Evolutionary conservation across 2,797 vertebrate species (phyloP), one percentile per base, ranked within the genome.

Genomic region (Mus caroli): DNA sequence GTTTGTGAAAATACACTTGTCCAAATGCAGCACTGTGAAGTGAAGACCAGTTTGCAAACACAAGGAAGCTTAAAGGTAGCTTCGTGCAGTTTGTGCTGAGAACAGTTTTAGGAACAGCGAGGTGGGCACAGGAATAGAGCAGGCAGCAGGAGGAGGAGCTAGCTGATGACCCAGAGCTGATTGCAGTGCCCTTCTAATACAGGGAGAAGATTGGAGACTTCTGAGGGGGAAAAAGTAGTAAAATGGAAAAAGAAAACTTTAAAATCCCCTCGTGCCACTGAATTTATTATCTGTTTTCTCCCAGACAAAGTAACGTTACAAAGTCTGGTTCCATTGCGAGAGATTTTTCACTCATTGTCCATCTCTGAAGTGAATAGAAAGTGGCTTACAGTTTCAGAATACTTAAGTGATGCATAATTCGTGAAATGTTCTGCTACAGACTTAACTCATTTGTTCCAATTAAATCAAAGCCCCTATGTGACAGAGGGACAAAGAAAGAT

Each of bases 221-320:
- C 75, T 85, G 43, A 46, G 54, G 43, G 31, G 40, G 58, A 92
- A 90, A 54, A 90, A 73, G 62, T 31, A 78, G 79, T 83, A 26
- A 58, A 52, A 80, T 82, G 31, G 64, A 82, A 95, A 88, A 90
- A 37, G 14, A 54, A 91, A 77, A 62, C 46, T 76, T 95, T 89
- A 52, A 58, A 97, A 85, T 73, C 37, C 69, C 50, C 9, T 90
- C 40, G 46, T 20, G 84, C 64, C 64, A 91, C 20, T 88, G 43
- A 84, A 54, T 94, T 73, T 67, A 92, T 19, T n/a, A 34, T 88
- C 69, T 90, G 37, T 94, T 77, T 87, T 75, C 88, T 96, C 71
- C 67, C 50, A 80, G 64, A 28, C 62, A 83, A 88, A 50, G 43
- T 60, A 52, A 88, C 43, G 15, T 93, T 73, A 85, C 64, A 80